Conservation (phyloP, 2,888 invertebrate genomes). For the Uloborus plumipes region DNA sequence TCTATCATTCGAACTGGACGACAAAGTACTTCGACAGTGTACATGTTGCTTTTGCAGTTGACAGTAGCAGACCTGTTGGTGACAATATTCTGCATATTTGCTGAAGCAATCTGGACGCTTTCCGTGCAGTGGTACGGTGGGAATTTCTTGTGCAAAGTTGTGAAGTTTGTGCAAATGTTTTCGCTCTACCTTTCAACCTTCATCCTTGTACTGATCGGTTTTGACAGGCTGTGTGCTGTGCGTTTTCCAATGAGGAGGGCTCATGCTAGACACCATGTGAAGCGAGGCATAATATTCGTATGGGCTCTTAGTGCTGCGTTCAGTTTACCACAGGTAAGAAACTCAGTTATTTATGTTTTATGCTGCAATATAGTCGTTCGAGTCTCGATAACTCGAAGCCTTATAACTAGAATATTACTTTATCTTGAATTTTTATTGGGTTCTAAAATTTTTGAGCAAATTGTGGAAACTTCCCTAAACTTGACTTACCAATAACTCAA, state of each 20-base stretch:
- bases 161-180: constrained; percentile 86
- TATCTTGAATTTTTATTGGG: too few species aligned
- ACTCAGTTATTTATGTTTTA: not conserved
- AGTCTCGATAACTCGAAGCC: too few species aligned
- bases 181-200: constrained; percentile 86
- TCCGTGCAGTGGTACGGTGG: constrained; percentile 86
- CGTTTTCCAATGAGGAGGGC: constrained; percentile 82
- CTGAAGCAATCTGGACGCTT: constrained; percentile 83
- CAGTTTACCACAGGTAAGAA: constrained; percentile 84
- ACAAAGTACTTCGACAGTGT: constrained; percentile 73
- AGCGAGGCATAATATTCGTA: constrained; percentile 78
- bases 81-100: constrained; percentile 84
- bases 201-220: constrained; percentile 84
- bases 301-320: constrained; percentile 82
- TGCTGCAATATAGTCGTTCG: too few species aligned
- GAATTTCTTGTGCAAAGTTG: constrained; percentile 82
- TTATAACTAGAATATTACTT: too few species aligned
- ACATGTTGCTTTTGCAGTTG: constrained; percentile 84
- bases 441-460: too few species aligned
- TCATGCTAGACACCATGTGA: constrained; percentile 78
- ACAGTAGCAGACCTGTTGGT: constrained; percentile 86
- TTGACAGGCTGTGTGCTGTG: constrained; percentile 83
- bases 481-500: too few species aligned
- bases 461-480: too few species aligned
- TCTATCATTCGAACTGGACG: constrained; percentile 79